Conservation (phyloP, 1,140 invertebrate species). For the Plutomurus gul region DNA sequence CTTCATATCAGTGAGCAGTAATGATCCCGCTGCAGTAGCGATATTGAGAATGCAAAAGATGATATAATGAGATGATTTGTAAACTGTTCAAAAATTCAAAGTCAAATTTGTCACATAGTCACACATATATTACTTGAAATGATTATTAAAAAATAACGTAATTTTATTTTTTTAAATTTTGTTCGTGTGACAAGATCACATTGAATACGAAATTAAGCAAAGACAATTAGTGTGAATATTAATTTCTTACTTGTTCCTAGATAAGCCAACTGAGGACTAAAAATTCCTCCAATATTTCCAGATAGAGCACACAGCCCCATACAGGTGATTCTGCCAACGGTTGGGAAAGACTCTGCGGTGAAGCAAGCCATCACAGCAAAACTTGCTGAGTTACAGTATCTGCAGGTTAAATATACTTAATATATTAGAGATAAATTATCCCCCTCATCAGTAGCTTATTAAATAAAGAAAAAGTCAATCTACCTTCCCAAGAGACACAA, state of each 20-base stretch:
- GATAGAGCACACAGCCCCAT: conserved; percentile 42
- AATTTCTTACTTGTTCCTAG: conserved; percentile 42
- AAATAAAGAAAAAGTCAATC: too few relatives aligned
- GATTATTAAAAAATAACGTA: too few relatives aligned
- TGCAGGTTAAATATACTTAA: too few relatives aligned
- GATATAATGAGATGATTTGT: conserved; percentile 29
- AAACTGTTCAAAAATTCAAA: too few relatives aligned
- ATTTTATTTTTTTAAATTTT: too few relatives aligned
- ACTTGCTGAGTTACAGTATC: background rate
- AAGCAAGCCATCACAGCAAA: conserved; percentile 44
- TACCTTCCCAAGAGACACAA: conserved; percentile 6
- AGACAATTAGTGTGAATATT: background rate
- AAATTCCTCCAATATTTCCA: conserved; percentile 45
- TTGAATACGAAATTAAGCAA: background rate
- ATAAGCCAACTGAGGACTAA: conserved; percentile 42
- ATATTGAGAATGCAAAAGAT: conserved; percentile 33
- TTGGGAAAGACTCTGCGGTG: conserved; percentile 49
- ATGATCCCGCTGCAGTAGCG: background rate
- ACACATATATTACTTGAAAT: too few relatives aligned
- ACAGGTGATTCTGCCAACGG: conserved; percentile 32
- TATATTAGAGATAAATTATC: too few relatives aligned
- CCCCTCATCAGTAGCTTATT: too few relatives aligned
- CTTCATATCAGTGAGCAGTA: conserved; percentile 35
- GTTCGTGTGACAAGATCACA: too few relatives aligned
- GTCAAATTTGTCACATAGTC: too few relatives aligned